These are phyloP conservation scores for Trematomus bernacchii DNA, from an alignment of 2,797 vertebrate species.

Conservation along the genomic window DNA sequence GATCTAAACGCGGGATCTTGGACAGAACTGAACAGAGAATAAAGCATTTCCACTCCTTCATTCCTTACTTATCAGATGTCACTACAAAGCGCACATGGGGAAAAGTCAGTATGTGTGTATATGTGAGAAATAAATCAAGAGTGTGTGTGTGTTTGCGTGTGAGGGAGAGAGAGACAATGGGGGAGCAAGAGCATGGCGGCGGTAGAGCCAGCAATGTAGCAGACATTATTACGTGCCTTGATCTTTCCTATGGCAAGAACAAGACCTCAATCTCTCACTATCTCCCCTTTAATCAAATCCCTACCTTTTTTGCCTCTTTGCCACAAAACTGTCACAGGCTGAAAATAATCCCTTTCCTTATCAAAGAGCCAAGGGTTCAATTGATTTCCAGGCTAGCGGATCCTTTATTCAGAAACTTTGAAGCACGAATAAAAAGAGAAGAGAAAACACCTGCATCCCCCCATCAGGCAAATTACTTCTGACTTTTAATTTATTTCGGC, in stretches of 20 bases:
- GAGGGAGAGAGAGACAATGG: conserved; percentile 42
- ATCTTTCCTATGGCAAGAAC: conserved; percentile 95
- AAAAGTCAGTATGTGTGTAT: conserved; percentile 46
- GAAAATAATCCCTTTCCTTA: conserved; percentile 94
- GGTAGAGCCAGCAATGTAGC: conserved; percentile 85
- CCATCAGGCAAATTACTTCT: conserved; percentile 99
- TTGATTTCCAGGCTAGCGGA: conserved; percentile 91
- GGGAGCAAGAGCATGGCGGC: conserved; percentile 57
- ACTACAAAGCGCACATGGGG: conserved; percentile 53
- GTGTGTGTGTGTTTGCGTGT: conserved; percentile 3
- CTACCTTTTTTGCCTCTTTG: conserved; percentile 89
- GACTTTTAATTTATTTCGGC: conserved; percentile 99
- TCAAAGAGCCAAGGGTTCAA: conserved; percentile 93
- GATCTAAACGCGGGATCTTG: conserved; percentile 41
- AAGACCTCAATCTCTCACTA: conserved; percentile 99
- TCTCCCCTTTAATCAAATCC: conserved; percentile 98
- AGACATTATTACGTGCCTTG: conserved; percentile 96
- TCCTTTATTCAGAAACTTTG: conserved; percentile 86
- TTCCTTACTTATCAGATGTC: conserved; percentile 57
- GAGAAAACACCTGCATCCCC: conserved; percentile 92
- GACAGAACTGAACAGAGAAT: conserved; percentile 43
- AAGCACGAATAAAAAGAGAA: conserved; percentile 67
- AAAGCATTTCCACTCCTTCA: conserved; percentile 31
- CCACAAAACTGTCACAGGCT: conserved; percentile 97
- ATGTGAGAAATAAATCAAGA: conserved; percentile 19